Conservation (phyloP, 2,888 invertebrate genomes). For the Calameuta pallipes region DNA sequence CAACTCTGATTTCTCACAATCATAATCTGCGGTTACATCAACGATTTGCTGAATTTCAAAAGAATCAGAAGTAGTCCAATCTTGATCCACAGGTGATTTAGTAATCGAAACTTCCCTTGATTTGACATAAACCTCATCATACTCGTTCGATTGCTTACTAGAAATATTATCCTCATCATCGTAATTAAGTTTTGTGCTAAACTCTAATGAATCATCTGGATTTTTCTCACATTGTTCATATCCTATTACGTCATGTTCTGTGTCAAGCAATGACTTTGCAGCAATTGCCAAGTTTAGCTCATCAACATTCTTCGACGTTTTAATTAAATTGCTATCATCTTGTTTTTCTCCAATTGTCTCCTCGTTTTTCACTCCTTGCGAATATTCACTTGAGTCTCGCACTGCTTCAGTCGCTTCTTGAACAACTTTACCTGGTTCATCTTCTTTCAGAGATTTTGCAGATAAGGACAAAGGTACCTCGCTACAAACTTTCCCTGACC, state of each 20-base stretch:
- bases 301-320: not conserved
- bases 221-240: not conserved
- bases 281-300: not conserved
- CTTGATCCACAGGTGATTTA: constrained; percentile 30
- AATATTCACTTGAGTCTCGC: not conserved
- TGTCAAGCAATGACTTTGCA: not conserved
- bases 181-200: not conserved
- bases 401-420: not conserved
- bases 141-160: constrained; percentile 13
- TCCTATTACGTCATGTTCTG: not conserved
- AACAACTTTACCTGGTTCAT: not conserved
- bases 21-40: not conserved
- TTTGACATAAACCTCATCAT: not conserved
- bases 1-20: not conserved
- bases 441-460: not conserved
- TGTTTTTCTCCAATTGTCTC: not conserved
- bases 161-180: not conserved
- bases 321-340: not conserved
- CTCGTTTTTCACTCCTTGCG: not conserved
- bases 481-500: not conserved
- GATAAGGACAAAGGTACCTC: not conserved
- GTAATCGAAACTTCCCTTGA: constrained; percentile 9
- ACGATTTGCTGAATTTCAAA: constrained; percentile 34
- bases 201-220: not conserved
- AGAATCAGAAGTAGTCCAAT: constrained; percentile 49